Evolutionary conservation across 2,797 vertebrate species (phyloP), one percentile per base, ranked within the genome.

Genomic region (Lates japonicus): DNA sequence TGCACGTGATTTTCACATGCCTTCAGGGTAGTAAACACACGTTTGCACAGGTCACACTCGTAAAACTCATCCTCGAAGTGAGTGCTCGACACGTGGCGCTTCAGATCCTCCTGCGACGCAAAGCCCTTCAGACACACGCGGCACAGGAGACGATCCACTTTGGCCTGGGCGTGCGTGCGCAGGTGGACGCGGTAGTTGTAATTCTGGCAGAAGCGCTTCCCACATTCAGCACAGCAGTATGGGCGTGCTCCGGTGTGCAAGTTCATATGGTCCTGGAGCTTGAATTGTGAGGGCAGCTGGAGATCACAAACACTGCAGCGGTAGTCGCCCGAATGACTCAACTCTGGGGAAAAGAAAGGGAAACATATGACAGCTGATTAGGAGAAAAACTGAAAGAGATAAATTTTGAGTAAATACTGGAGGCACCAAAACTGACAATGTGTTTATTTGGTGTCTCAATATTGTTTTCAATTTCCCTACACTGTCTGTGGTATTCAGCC

Each of bases 11-110:
- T 20, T 63, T 94, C 58, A 20, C 95, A 96, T 0, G 62, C 84
- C 12, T 72, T 64, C 49, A 94, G 64, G 42, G 63, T 85, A 5
- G 92, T 90, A 41, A 96, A 96, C 69, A 96, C 92, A 0, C 88
- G 93, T 39, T 96, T 96, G 91, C 96, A 96, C 39, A 92, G 74
- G 88, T 96, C 95, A 44, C 96, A 96, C 86, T 96, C 95, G n/a
- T 95, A 96, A 81, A 96, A 95, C 86, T 92, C 31, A 0, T 92
- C 80, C 83, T 96, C 93, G 1, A 93, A 85, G 80, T 96, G 95
- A 39, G 87, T 91, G 2, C 8, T 78, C 1, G 91, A 75, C 81
- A 94, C 78, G 90, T 96, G 96, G 7, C 12, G 0, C 54, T 83
- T 76, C 33, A 96, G 80, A 8, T 73, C 72, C 7, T 84, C 76